These are phyloP conservation scores for Itoplectis maculator DNA, from an alignment of 2,888 invertebrate species.

Conservation along the genomic window DNA sequence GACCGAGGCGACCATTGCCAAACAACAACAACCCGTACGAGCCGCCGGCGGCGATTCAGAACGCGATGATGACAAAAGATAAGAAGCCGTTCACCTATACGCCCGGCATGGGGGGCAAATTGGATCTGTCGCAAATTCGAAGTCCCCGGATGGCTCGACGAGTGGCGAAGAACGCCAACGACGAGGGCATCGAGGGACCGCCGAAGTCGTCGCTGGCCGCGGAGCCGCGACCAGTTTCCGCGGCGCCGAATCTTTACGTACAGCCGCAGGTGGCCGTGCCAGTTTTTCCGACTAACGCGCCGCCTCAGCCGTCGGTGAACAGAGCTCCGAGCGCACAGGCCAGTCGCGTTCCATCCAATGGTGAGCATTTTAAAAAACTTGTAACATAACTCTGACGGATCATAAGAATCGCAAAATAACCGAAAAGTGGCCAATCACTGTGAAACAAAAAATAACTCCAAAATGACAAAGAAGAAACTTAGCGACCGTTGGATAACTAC, in stretches of 20 bases:
- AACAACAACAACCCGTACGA: conserved; percentile 84
- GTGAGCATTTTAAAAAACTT: conserved; percentile 65
- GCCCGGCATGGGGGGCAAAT: conserved; percentile 90
- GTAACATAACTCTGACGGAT: no score
- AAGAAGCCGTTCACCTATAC: conserved; percentile 99
- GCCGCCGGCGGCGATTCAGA: conserved; percentile 95
- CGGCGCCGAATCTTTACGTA: conserved; percentile 85
- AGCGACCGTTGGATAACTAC: not conserved
- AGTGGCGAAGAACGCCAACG: conserved; percentile 89
- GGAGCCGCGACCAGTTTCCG: conserved; percentile 76
- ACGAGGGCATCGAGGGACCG: conserved; percentile 88
- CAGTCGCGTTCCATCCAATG: conserved; percentile 70
- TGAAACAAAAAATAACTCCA: no score
- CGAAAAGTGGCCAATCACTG: no score
- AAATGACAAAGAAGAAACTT: not conserved
- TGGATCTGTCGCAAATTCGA: conserved; percentile 95
- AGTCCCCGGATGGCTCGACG: conserved; percentile 96
- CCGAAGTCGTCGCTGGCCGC: conserved; percentile 86
- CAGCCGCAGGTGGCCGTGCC: conserved; percentile 89
- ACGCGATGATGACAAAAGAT: conserved; percentile 98
- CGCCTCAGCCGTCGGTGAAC: conserved; percentile 77
- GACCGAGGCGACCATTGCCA: conserved; percentile 70
- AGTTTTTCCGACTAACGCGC: conserved; percentile 86
- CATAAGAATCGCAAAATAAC: no score
- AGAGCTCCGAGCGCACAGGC: conserved; percentile 63